Evolutionary conservation across 2,888 invertebrate genomes (phyloP).

Genomic region (Erebia ligea): DNA sequence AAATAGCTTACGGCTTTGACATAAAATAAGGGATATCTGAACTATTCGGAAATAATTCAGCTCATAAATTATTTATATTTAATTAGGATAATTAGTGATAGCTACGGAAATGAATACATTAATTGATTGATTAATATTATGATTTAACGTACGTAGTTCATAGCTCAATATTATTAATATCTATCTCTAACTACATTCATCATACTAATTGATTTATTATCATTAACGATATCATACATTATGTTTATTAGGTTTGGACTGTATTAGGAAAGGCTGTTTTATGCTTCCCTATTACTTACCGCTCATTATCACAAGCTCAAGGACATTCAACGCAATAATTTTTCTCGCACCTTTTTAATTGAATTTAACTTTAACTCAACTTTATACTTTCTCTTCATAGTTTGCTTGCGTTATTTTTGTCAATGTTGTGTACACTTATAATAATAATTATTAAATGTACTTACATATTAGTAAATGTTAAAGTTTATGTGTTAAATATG

Average conservation of each 20-base stretch:
- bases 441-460: no score
- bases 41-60: neutral
- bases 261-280: neutral
- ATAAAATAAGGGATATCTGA: neutral
- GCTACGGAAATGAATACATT: constrained; percentile 10
- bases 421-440: no score
- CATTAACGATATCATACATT: neutral
- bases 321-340: no score
- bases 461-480: no score
- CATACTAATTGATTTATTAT: constrained; percentile 17
- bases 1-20: neutral
- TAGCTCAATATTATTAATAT: constrained; percentile 14
- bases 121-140: constrained; percentile 17
- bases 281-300: no score
- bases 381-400: no score
- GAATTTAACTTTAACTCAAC: no score
- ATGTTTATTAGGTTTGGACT: neutral
- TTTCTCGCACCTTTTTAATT: no score
- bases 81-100: constrained; percentile 12
- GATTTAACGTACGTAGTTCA: constrained; percentile 14
- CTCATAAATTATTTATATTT: constrained; percentile 10
- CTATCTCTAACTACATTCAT: constrained; percentile 3
- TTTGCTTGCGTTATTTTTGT: no score
- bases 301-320: no score
- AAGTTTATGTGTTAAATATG: no score